Conservation (phyloP, 2,888 invertebrate species). For the Sinohyriopsis cumingii region DNA sequence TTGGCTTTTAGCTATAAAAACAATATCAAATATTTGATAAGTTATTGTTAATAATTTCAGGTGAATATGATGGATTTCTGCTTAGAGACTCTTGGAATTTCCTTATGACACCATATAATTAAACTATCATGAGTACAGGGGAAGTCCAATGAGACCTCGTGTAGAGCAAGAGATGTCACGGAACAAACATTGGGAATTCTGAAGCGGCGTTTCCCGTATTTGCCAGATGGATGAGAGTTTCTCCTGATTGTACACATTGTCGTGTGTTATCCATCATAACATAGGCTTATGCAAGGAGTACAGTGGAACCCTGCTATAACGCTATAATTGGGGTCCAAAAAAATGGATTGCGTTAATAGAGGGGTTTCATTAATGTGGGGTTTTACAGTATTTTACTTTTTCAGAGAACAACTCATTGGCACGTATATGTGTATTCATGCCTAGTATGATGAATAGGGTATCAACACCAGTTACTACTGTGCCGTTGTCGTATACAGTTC, state of each 20-base stretch:
- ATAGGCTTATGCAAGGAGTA: conserved; percentile 8
- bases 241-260: conserved; percentile 2
- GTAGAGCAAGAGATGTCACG: conserved; percentile 9
- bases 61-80: conserved; percentile 8
- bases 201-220: conserved; percentile 13
- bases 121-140: neutral
- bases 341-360: no score
- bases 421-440: no score
- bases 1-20: no score
- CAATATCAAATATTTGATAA: no score
- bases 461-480: no score
- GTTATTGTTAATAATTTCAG: neutral
- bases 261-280: conserved; percentile 18
- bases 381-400: no score
- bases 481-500: no score
- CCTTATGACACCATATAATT: conserved; percentile 16
- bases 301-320: no score
- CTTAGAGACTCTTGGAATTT: conserved; percentile 16
- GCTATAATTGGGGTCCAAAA: no score
- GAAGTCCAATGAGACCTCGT: conserved; percentile 8
- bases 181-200: conserved; percentile 25
- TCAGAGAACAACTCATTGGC: no score
- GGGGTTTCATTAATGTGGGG: no score
- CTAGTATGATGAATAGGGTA: no score
- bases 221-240: conserved; percentile 4